A percentile compares a stretch with the other conserved stretches of the same genome.
phyloP scores from a whole-genome alignment of 2,113 vertebrate species.

The Carassius carassius region DNA sequence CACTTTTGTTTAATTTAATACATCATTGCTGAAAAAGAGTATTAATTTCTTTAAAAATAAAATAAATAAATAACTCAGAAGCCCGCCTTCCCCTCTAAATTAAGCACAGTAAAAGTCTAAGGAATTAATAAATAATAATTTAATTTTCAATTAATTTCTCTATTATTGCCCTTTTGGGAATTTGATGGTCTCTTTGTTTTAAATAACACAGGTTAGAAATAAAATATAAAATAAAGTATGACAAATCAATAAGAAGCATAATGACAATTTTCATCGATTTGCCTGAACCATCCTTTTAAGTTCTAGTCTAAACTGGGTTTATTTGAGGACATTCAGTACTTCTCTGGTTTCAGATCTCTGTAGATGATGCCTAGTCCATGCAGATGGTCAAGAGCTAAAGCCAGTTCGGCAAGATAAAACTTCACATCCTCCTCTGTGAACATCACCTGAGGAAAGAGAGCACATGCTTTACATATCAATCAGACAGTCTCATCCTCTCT shows the following conservation, averaged over 20 bases:
- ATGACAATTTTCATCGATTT: not conserved
- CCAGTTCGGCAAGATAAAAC: slow-evolving; percentile 87
- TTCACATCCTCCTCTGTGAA: slow-evolving; percentile 90
- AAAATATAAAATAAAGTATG: not conserved
- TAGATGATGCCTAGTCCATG: slow-evolving; percentile 87
- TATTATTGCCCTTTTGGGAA: not conserved
- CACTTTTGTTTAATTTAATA: no score
- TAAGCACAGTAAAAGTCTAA: not conserved
- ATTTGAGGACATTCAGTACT: slow-evolving; percentile 65
- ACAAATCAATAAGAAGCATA: not conserved
- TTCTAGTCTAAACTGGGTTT: not conserved
- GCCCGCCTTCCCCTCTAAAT: no score
- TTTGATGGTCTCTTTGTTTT: not conserved
- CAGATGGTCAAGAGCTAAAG: slow-evolving; percentile 84
- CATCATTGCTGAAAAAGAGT: no score
- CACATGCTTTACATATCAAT: not conserved
- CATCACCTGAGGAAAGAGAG: slow-evolving; percentile 78
- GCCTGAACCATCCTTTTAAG: not conserved
- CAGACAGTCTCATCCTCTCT: not conserved
- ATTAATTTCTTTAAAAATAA: no score
- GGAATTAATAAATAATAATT: not conserved
- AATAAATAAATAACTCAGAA: no score
- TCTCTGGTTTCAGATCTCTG: slow-evolving; percentile 87
- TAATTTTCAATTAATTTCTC: no score
- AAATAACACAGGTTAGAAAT: not conserved